phyloP scores from a whole-genome alignment of 2,797 vertebrate genomes.

The Meda fulgida region DNA sequence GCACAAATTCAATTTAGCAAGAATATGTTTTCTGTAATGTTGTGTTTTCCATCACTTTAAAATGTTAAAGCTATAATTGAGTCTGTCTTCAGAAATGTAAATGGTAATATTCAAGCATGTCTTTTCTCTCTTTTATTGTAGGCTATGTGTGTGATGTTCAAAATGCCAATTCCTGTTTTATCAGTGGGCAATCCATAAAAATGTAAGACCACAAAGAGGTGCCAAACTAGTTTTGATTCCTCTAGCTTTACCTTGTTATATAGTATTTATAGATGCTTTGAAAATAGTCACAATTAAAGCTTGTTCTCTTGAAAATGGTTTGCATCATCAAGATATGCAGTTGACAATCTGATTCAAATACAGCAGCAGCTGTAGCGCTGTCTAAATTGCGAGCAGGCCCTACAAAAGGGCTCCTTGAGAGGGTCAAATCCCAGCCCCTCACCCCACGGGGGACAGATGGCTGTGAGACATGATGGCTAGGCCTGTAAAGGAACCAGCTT shows the following conservation, averaged over 20 bases:
- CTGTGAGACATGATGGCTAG: conserved; percentile 57
- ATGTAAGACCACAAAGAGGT: conserved; percentile 3
- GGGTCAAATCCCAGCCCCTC: conserved; percentile 59
- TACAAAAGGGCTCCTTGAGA: conserved; percentile 60
- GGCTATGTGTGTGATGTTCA: background rate
- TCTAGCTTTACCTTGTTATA: conserved; percentile 7
- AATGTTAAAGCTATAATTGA: background rate
- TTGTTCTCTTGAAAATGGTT: conserved; percentile 4
- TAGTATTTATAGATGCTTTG: conserved; percentile 18
- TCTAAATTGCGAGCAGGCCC: conserved; percentile 54
- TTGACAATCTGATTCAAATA: conserved; percentile 52
- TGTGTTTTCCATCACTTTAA: background rate
- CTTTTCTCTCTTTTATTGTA: background rate
- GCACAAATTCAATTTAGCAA: background rate
- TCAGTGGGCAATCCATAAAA: background rate
- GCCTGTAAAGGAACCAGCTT: conserved; percentile 42
- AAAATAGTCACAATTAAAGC: background rate
- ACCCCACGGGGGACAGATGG: conserved; percentile 63
- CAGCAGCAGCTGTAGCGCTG: conserved; percentile 58
- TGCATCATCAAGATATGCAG: conserved; percentile 1
- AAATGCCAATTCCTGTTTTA: background rate
- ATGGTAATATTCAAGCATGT: background rate
- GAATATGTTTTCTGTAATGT: background rate
- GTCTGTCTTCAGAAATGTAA: background rate
- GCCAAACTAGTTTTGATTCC: conserved; percentile 35